Evolutionary conservation across 2,113 vertebrate species (phyloP), one percentile per base, ranked within the genome.

Genomic region (Marmota monax): DNA sequence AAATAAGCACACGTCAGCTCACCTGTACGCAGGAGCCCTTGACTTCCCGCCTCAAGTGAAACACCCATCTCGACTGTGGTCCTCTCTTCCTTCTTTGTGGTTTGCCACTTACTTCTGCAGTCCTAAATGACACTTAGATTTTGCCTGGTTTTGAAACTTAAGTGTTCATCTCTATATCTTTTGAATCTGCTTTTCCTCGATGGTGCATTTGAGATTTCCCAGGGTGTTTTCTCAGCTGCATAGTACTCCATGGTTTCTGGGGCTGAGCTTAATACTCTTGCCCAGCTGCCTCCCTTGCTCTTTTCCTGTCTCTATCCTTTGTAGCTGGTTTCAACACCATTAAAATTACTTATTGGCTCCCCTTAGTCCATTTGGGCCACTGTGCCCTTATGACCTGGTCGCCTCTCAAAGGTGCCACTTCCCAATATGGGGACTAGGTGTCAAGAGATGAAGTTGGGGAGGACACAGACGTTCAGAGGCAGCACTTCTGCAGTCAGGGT

Each of bases 321-420:
- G 11, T 23, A 9, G 11, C 39, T 45, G 34, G 3, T n/a, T 22
- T 3, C 11, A 32, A 63, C 2, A 1, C 22, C 1, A 0, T 80
- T 86, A 77, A 84, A 34, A 7, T 37, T 3, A 51, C 48, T 51
- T 12, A 51, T 51, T 51, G 12, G 25, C 51, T 22, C 1, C 48
- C 27, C 17, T 63, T 13, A 8, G 7, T 48, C 39, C 53, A 5
- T 77, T 18, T 25, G 3, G 14, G 25, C 39, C 63, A 20, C 90
- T 51, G 9, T 58, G 20, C 29, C 22, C 27, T 45, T 29, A 58
- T 56, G 12, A 42, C 51, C 27, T 22, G 23, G 39, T 72, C 18
- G 39, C 48, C 76, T 72, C 20, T 8, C 29, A 45, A 29, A 34
- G 27, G 18, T 11, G 16, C 7, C 0, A 7, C 39, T 20, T 34